These are phyloP conservation scores for Bos indicus DNA, from an alignment of 2,113 vertebrate species.

Conservation along the genomic window DNA sequence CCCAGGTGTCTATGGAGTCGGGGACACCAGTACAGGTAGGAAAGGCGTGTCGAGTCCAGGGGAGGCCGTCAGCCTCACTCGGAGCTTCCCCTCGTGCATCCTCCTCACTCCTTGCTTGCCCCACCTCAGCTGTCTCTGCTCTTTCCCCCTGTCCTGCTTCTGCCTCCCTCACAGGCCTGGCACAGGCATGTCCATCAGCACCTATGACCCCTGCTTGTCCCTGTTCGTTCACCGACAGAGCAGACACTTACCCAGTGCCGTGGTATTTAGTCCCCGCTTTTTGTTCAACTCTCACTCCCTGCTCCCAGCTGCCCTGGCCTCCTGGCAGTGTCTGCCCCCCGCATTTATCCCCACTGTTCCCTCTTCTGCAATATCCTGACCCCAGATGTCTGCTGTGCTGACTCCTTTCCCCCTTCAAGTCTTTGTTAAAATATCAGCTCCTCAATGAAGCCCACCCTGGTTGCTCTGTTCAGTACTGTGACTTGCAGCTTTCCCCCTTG, in stretches of 20 bases:
- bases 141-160: background rate
- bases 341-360: background rate
- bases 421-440: background rate
- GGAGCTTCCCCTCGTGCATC: background rate
- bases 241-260: background rate
- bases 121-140: background rate
- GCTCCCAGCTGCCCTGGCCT: too few relatives aligned
- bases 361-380: background rate
- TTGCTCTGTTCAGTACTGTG: background rate
- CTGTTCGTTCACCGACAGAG: background rate
- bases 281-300: too few relatives aligned
- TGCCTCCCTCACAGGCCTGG: background rate
- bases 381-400: background rate
- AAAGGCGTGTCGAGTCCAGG: background rate
- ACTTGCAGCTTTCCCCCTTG: too few relatives aligned
- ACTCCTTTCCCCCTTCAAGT: background rate
- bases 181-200: background rate
- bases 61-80: background rate
- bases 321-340: too few relatives aligned
- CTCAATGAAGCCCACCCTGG: background rate
- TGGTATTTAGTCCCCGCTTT: too few relatives aligned
- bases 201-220: background rate
- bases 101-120: background rate
- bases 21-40: background rate
- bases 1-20: background rate